A percentile compares a stretch with the other conserved stretches of the same genome.
Evolutionary conservation across 2,888 invertebrate species (phyloP).

Genomic region (Rhamphomyia laevipes): DNA sequence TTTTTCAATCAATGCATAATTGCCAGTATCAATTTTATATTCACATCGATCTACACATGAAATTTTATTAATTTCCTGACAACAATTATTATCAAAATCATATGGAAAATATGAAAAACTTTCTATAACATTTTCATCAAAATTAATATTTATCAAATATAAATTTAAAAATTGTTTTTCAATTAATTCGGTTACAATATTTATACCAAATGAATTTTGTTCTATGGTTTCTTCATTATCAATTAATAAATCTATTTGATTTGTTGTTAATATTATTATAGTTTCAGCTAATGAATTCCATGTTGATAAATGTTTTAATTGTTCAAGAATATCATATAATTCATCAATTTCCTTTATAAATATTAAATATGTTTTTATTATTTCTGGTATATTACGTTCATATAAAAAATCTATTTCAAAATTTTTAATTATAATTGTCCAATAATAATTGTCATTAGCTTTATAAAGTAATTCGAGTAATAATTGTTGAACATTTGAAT

Average conservation of each 20-base stretch:
- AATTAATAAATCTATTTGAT: conserved; percentile 21
- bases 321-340: conserved; percentile 24
- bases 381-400: conserved; percentile 21
- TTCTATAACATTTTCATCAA: conserved; percentile 20
- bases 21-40: background rate
- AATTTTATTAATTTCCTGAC: conserved; percentile 10
- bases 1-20: conserved; percentile 12
- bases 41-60: too few relatives aligned
- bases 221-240: too few relatives aligned
- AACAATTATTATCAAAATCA: conserved; percentile 31
- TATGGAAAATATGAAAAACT: conserved; percentile 32
- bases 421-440: conserved; percentile 22
- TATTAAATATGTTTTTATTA: conserved; percentile 32
- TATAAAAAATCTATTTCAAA: background rate
- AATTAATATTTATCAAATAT: too few relatives aligned
- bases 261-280: conserved; percentile 26
- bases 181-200: too few relatives aligned
- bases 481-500: conserved; percentile 18
- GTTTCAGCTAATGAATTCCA: conserved; percentile 35
- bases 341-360: conserved; percentile 29
- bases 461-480: conserved; percentile 20
- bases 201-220: too few relatives aligned
- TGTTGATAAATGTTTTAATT: conserved; percentile 27
- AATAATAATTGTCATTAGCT: conserved; percentile 13
- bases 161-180: too few relatives aligned